Base-by-base conservation (phyloP, 2,113 vertebrate genomes). In the Chrysochloris asiatica region DNA sequence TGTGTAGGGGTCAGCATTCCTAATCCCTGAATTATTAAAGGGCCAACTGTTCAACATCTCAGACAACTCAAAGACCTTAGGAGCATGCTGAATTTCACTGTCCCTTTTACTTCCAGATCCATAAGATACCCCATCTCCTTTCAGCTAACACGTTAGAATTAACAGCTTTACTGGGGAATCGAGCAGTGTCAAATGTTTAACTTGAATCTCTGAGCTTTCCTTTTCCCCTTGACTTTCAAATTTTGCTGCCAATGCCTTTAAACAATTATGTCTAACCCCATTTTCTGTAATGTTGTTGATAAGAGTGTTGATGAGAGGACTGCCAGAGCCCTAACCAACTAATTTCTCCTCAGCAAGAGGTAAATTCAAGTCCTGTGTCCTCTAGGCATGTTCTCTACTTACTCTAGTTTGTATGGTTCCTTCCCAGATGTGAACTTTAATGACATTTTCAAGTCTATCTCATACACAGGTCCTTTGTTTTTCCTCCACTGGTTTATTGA, bases 401-500 rank as follows among this genome's bases (percentile, higher is more conserved):
- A 41, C 67, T 61, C 24, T 73, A 16, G 4, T 76, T 38, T n/a
- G 9, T 5, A 4, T 14, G 28, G 16, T 88, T 76, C 33, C 87
- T 75, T 69, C 28, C 24, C 22, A 61, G 38, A 19, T n/a, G 12
- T 75, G 33, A 89, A 71, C 6, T 76, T 45, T 33, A 86, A 61
- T 67, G 22, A 4, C 22, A 75, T 33, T 61, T 89, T 73, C 43
- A 28, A 33, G 54, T 88, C 30, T 79, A 48, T 8, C 86, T 69
- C 26, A 38, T 79, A 21, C 3, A 56, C 16, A 52, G 50, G 81
- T 77, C 11, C 30, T 71, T 41, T 65, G 75, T 67, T 73, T 87
- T 93, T 48, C n/a, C 36, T 88, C 30, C 38, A 63, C 21, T 79
- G 50, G 30, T 83, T 92, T 82, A 80, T 22, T 61, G 13, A 84